Evolutionary conservation across 2,888 invertebrate genomes (phyloP).

Genomic region (Eutolmus rufibarbis): DNA sequence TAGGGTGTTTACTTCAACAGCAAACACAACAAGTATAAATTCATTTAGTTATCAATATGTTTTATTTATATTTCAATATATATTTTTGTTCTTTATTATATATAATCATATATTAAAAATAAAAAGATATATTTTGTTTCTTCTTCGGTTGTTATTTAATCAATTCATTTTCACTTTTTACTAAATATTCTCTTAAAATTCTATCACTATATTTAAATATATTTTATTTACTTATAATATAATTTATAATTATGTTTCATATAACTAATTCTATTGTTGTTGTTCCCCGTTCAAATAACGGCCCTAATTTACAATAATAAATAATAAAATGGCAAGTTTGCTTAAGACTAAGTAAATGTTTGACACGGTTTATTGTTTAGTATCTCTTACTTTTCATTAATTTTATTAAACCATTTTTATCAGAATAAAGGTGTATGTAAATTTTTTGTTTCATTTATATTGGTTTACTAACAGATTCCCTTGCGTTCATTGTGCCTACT

Average conservation of each 20-base stretch:
- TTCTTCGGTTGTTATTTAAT: constrained; percentile 33
- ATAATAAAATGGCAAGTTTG: constrained; percentile 51
- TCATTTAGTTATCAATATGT: constrained; percentile 46
- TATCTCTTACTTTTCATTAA: constrained; percentile 45
- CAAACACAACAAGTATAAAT: constrained; percentile 52
- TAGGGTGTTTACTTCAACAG: constrained; percentile 52
- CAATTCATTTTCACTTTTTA: constrained; percentile 7
- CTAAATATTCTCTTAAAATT: constrained; percentile 30
- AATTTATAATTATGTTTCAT: constrained; percentile 45
- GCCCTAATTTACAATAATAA: constrained; percentile 50
- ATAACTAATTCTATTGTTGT: constrained; percentile 48
- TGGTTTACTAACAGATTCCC: constrained; percentile 46
- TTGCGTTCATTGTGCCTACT: constrained; percentile 43
- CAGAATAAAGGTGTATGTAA: constrained; percentile 12
- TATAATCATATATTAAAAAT: constrained; percentile 44
- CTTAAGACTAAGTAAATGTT: constrained; percentile 50
- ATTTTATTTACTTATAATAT: constrained; percentile 44
- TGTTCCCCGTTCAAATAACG: constrained; percentile 52
- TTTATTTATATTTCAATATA: constrained; percentile 39
- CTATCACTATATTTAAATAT: constrained; percentile 42
- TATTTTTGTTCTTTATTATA: constrained; percentile 40
- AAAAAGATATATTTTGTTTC: constrained; percentile 42
- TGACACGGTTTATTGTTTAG: constrained; percentile 52
- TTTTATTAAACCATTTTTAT: constrained; percentile 15
- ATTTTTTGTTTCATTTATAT: constrained; percentile 30